Evolutionary conservation across 2,888 invertebrate species (phyloP).

Genomic region (Drosophila stalkeri): DNA sequence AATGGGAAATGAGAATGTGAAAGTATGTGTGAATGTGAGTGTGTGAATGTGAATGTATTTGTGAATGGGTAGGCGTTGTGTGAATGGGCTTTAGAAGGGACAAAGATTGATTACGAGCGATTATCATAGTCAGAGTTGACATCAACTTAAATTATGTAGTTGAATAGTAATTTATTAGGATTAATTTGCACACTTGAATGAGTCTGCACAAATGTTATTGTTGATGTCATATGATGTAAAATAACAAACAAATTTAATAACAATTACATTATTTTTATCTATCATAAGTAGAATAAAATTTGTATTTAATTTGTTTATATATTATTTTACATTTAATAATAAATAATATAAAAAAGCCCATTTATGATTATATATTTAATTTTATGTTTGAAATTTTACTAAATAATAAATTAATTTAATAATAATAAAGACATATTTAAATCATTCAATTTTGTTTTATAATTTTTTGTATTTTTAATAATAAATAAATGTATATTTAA

Average conservation of each 20-base stretch:
- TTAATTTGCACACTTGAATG: background rate
- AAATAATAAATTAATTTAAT: too few relatives aligned
- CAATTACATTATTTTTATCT: too few relatives aligned
- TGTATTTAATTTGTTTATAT: too few relatives aligned
- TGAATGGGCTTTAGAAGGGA: constrained; percentile 15
- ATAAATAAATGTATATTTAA: too few relatives aligned
- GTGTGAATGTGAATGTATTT: background rate
- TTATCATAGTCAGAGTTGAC: constrained; percentile 11
- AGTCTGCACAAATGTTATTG: background rate
- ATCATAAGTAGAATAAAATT: background rate
- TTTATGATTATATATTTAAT: too few relatives aligned
- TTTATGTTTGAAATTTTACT: too few relatives aligned
- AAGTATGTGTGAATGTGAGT: background rate
- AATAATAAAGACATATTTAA: too few relatives aligned
- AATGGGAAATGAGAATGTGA: background rate
- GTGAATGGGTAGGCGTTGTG: background rate
- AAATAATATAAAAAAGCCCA: too few relatives aligned
- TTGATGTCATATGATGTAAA: background rate
- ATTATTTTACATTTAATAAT: too few relatives aligned
- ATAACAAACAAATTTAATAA: too few relatives aligned
- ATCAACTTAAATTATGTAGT: constrained; percentile 6
- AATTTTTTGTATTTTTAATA: too few relatives aligned
- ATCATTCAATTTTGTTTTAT: too few relatives aligned
- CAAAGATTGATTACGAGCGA: constrained; percentile 33
- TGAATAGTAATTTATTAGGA: constrained; percentile 17